phyloP scores from a whole-genome alignment of 2,113 vertebrate species.

The Tiliqua scincoides region DNA sequence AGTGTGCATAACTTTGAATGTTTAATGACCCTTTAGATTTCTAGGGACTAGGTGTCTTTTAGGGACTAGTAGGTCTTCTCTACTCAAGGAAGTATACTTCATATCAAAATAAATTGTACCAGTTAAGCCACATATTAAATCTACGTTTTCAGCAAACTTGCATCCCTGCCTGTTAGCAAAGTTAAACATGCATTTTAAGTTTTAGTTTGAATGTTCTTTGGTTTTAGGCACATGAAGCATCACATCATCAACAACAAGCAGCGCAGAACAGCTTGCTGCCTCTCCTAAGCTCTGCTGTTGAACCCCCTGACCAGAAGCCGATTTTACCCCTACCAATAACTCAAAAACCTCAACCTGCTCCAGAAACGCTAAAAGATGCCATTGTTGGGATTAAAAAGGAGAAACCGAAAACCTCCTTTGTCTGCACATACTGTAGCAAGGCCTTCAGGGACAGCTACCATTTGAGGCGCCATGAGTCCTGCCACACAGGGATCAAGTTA shows the following conservation, averaged over 20 bases:
- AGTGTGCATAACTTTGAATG: background rate
- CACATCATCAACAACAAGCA: constrained; percentile 97
- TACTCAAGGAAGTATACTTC: background rate
- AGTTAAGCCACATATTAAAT: background rate
- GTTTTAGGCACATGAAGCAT: constrained; percentile 94
- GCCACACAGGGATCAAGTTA: constrained; percentile 97
- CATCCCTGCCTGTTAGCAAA: constrained; percentile 32
- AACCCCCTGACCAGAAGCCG: constrained; percentile 95
- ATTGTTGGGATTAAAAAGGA: constrained; percentile 93
- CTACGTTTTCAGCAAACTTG: background rate
- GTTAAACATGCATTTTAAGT: constrained; percentile 31
- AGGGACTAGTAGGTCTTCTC: background rate
- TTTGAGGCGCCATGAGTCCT: constrained; percentile 95
- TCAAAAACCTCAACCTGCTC: constrained; percentile 91
- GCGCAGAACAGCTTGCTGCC: constrained; percentile 94
- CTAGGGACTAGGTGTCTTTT: background rate
- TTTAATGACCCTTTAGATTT: background rate
- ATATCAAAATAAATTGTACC: background rate
- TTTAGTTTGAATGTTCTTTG: constrained; percentile 77
- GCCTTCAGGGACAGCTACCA: constrained; percentile 99
- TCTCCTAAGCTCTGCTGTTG: constrained; percentile 91
- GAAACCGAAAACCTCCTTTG: constrained; percentile 97
- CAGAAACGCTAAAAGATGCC: constrained; percentile 93
- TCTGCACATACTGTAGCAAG: constrained; percentile 98
- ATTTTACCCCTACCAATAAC: constrained; percentile 92